phyloP scores from a whole-genome alignment of 2,797 vertebrate species.

The Hylomyscus alleni region DNA sequence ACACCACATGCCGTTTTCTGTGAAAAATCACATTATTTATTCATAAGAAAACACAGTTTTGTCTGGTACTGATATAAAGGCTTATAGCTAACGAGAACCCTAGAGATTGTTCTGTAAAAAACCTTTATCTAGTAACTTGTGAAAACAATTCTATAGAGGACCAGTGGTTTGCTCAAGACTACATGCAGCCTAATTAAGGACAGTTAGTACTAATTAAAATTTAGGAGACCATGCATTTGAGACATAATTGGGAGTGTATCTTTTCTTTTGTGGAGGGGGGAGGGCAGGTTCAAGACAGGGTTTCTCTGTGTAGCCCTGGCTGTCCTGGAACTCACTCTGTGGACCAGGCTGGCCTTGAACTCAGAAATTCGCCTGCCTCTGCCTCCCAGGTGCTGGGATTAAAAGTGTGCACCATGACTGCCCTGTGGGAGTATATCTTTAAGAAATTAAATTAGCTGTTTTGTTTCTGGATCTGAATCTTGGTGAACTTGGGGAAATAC shows the following conservation, averaged over 20 bases:
- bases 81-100: not conserved
- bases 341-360: too few relatives aligned
- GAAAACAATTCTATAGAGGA: not conserved
- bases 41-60: slow-evolving; percentile 56
- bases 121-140: not conserved
- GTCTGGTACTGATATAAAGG: not conserved
- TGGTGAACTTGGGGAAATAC: slow-evolving; percentile 16
- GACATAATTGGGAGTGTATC: not conserved
- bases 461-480: slow-evolving; percentile 27
- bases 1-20: slow-evolving; percentile 2
- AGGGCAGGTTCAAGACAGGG: too few relatives aligned
- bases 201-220: slow-evolving; percentile 26
- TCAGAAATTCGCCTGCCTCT: too few relatives aligned
- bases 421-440: too few relatives aligned
- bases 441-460: slow-evolving; percentile 63
- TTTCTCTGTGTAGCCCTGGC: too few relatives aligned
- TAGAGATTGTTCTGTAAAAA: slow-evolving; percentile 15
- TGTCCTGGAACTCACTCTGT: too few relatives aligned
- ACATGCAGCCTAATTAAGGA: not conserved
- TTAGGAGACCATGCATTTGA: slow-evolving; percentile 49
- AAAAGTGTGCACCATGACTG: not conserved
- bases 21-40: slow-evolving; percentile 60
- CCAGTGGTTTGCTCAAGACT: slow-evolving; percentile 3
- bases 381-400: too few relatives aligned
- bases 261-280: too few relatives aligned